Evolutionary conservation across 2,113 vertebrate species (phyloP).

Genomic region (Anser cygnoides): DNA sequence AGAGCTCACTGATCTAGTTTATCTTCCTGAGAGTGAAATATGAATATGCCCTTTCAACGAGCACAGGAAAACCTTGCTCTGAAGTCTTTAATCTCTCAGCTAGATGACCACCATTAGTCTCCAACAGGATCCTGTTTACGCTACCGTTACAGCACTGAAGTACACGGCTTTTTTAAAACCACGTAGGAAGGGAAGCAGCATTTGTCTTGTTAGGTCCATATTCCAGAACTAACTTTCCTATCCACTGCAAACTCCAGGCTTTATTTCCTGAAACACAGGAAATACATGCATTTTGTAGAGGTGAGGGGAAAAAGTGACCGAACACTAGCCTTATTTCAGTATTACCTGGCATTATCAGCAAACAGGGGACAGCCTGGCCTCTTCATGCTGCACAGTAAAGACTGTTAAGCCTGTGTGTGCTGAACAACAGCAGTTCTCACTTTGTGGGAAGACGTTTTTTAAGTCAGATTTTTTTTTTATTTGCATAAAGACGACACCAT

Average conservation of each 20-base stretch:
- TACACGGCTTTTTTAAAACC: neutral
- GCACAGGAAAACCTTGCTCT: neutral
- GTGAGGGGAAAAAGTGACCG: neutral
- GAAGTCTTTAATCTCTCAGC: neutral
- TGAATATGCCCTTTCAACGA: neutral
- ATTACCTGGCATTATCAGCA: neutral
- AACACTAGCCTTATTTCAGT: neutral
- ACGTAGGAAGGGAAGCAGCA: neutral
- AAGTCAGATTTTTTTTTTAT: slow-evolving; percentile 55
- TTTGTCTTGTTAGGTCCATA: too few species aligned
- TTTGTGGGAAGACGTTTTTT: neutral
- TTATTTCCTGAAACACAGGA: neutral
- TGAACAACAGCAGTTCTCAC: neutral
- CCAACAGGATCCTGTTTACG: neutral
- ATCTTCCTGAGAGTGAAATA: neutral
- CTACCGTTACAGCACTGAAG: neutral
- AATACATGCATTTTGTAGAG: neutral
- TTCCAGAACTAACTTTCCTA: neutral
- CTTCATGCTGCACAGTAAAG: neutral
- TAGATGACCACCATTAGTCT: neutral
- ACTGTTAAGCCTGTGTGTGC: neutral
- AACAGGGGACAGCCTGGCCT: neutral
- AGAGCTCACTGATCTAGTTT: neutral
- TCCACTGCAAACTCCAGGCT: neutral
- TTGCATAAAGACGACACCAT: slow-evolving; percentile 62